phyloP scores from a whole-genome alignment of 2,888 invertebrate genomes.

The Pollenia angustigena region DNA sequence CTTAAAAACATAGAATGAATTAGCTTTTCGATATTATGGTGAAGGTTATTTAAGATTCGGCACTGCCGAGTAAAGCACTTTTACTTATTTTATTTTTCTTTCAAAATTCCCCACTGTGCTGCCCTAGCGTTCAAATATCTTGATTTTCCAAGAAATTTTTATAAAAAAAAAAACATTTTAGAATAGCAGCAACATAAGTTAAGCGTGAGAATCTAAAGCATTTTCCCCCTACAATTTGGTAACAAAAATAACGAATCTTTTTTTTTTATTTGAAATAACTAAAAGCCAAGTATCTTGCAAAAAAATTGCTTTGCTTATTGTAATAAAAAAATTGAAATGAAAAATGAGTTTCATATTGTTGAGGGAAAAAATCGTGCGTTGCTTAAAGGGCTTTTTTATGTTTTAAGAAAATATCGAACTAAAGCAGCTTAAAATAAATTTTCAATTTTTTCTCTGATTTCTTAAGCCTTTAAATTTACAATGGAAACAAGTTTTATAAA shows the following conservation, averaged over 20 bases:
- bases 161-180: constrained; percentile 6
- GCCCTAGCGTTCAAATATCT: background rate
- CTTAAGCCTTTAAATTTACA: background rate
- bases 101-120: no score
- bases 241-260: constrained; percentile 32
- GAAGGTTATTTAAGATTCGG: no score
- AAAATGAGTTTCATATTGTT: constrained; percentile 54
- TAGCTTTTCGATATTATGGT: no score
- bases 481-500: background rate
- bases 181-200: constrained; percentile 15
- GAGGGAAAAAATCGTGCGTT: constrained; percentile 62
- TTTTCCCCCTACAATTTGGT: constrained; percentile 6
- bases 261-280: constrained; percentile 1
- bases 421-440: background rate
- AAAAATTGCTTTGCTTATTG: constrained; percentile 22
- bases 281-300: background rate
- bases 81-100: no score
- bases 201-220: constrained; percentile 65
- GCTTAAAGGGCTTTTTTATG: constrained; percentile 60
- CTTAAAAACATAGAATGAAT: no score
- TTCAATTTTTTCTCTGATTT: background rate
- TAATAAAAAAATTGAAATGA: constrained; percentile 28
- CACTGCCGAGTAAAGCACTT: no score
- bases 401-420: background rate
- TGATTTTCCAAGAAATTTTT: constrained; percentile 6